Percentiles rank a stretch among this genome's conserved stretches.
phyloP scores from a whole-genome alignment of 2,797 vertebrate genomes.

The Mionectes olivaceus region DNA sequence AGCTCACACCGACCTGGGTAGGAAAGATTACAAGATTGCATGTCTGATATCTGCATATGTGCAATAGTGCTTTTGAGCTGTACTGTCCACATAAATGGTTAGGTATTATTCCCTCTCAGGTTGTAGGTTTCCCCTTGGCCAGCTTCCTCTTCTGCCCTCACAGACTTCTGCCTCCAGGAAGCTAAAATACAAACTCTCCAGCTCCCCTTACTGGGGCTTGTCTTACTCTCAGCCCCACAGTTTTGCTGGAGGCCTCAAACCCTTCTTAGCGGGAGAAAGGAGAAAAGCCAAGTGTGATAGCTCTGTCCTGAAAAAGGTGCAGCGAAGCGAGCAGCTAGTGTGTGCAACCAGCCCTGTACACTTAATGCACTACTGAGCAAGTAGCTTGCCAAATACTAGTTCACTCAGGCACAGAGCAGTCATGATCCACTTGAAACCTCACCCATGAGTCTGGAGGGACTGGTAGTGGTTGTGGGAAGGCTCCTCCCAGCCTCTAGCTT shows the following conservation, averaged over 20 bases:
- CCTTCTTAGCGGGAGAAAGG: background rate
- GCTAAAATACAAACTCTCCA: background rate
- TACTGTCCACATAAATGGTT: background rate
- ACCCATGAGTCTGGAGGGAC: background rate
- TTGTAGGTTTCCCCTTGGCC: background rate
- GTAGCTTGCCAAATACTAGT: background rate
- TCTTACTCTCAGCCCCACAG: background rate
- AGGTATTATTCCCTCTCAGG: background rate
- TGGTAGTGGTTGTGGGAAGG: background rate
- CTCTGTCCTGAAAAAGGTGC: accelerated
- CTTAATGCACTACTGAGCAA: accelerated
- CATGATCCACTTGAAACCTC: background rate
- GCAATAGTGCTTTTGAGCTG: background rate
- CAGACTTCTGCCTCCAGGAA: background rate
- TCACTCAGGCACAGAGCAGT: background rate
- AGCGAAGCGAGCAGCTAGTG: accelerated
- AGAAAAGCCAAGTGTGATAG: background rate
- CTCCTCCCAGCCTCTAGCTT: accelerated
- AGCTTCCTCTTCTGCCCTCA: background rate
- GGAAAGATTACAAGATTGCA: background rate
- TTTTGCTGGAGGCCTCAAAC: background rate
- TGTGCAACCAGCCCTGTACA: accelerated
- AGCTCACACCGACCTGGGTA: background rate
- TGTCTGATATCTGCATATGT: accelerated
- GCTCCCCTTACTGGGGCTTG: background rate